Evolutionary conservation across 2,113 vertebrate species (phyloP).

Genomic region (Willisornis vidua): DNA sequence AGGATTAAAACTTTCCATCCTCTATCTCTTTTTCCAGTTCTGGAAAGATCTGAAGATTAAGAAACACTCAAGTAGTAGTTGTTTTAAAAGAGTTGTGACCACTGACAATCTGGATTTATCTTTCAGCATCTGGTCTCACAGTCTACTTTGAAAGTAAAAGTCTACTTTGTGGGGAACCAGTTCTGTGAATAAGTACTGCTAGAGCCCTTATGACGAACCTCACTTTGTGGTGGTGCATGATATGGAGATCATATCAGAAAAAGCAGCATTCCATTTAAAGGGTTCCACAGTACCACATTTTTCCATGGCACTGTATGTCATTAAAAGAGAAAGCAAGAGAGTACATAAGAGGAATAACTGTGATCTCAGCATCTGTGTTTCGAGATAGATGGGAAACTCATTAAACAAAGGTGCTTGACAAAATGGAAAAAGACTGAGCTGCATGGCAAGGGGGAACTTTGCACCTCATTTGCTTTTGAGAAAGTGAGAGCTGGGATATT

Average conservation of each 20-base stretch:
- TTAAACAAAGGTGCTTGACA: background rate
- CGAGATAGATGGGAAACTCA: background rate
- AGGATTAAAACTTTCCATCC: background rate
- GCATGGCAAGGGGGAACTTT: background rate
- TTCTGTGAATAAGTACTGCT: background rate
- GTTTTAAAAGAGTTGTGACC: background rate
- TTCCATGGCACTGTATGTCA: accelerated
- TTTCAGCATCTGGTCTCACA: background rate
- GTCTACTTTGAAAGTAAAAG: background rate
- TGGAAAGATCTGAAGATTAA: background rate
- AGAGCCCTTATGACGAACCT: background rate
- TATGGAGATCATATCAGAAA: background rate
- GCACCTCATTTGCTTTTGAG: background rate
- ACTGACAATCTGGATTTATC: background rate
- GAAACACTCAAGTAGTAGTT: background rate
- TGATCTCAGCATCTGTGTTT: background rate
- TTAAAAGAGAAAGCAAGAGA: background rate
- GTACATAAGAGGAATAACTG: background rate
- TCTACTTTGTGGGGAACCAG: background rate
- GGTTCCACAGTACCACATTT: background rate
- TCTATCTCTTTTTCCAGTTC: background rate
- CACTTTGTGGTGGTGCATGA: background rate
- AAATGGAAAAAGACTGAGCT: background rate
- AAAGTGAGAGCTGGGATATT: background rate
- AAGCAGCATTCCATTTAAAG: background rate